Conservation (phyloP, 2,113 vertebrate genomes). For the Australoheros scitulus region DNA sequence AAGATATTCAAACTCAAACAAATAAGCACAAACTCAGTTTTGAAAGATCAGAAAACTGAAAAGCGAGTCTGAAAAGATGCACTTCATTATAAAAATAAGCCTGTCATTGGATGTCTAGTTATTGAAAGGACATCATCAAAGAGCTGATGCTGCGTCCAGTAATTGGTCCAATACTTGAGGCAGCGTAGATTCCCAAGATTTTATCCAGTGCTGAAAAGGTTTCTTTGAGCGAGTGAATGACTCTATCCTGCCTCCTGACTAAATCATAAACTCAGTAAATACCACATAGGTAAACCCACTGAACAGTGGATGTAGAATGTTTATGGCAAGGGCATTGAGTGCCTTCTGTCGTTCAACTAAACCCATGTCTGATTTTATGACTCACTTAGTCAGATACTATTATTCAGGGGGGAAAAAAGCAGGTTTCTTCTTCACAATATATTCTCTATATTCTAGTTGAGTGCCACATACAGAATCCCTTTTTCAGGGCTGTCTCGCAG, state of each 20-base stretch:
- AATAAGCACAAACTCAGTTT: neutral
- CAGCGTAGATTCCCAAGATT: neutral
- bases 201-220: neutral
- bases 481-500: neutral
- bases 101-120: neutral
- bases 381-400: neutral
- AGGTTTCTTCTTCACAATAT: neutral
- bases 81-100: slow-evolving; percentile 2
- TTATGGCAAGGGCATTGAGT: neutral
- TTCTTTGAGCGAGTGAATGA: neutral
- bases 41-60: neutral
- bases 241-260: neutral
- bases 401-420: neutral
- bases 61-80: neutral
- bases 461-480: neutral
- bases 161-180: neutral
- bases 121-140: neutral
- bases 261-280: neutral
- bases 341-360: neutral
- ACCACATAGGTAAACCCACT: neutral
- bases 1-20: neutral
- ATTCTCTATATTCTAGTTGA: neutral
- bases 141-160: neutral
- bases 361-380: neutral
- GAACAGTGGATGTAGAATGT: neutral